Evolutionary conservation across 1,140 invertebrate species (phyloP).

Genomic region (Drosophila kohkoa): DNA sequence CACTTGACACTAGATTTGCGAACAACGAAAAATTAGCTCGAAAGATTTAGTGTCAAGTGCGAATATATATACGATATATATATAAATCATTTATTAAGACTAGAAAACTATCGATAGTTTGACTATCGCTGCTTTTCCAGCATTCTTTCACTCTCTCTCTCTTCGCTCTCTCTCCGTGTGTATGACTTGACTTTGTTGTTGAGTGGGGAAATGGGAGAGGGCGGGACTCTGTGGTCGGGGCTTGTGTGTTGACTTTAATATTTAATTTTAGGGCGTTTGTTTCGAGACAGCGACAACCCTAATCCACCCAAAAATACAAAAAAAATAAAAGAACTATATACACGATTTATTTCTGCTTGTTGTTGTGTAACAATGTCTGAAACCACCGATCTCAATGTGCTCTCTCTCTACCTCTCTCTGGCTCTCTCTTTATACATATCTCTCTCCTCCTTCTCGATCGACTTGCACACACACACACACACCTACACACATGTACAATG

Average conservation of each 20-base stretch:
- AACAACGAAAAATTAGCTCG: neutral
- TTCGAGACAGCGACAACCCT: neutral
- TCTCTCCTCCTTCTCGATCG: too few species aligned
- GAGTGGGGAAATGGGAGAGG: neutral
- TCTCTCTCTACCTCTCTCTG: neutral
- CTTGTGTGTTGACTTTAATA: conserved; percentile 7
- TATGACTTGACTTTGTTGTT: conserved; percentile 1
- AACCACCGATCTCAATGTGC: conserved; percentile 2
- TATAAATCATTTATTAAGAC: neutral
- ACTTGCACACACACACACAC: too few species aligned
- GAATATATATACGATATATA: conserved; percentile 12
- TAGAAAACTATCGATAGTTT: conserved; percentile 26
- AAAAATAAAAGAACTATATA: neutral
- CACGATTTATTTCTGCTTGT: conserved; percentile 7
- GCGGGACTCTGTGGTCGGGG: conserved; percentile 4
- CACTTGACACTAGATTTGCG: conserved; percentile 48
- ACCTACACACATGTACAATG: neutral
- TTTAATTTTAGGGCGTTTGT: conserved; percentile 13
- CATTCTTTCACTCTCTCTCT: neutral
- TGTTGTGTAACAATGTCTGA: conserved; percentile 17
- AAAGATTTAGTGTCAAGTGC: conserved; percentile 32
- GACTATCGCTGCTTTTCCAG: conserved; percentile 22
- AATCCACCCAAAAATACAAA: neutral
- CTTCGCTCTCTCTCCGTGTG: neutral
- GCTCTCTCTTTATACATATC: neutral